phyloP scores from a whole-genome alignment of 92 coral and sea anemone species.

The Bergia sp. region DNA sequence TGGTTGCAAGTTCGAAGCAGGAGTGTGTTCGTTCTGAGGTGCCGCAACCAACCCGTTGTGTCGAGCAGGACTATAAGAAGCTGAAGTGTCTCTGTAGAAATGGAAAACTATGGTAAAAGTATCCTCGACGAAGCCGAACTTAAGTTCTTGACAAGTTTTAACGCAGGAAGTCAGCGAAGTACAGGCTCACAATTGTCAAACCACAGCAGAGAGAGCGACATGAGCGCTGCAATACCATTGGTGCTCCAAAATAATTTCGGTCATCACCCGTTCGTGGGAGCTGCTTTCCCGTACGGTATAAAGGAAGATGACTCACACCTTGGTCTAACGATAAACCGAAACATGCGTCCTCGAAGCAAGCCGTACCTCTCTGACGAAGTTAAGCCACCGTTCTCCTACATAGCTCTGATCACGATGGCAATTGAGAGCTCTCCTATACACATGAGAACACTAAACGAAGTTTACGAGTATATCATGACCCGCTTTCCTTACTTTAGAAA shows the following conservation, averaged over 20 bases:
- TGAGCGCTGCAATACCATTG: slow-evolving; percentile 5
- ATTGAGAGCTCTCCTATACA: slow-evolving; percentile 92
- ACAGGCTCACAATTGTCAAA: slow-evolving; percentile 6
- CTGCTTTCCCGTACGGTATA: slow-evolving; percentile 13
- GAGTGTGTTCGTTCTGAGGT: slow-evolving; percentile 1
- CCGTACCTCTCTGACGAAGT: slow-evolving; percentile 97
- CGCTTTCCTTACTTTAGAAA: slow-evolving; percentile 96
- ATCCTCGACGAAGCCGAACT: slow-evolving; percentile 6
- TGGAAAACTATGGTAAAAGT: slow-evolving; percentile 27
- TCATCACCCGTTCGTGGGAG: slow-evolving; percentile 6
- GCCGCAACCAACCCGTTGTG: slow-evolving; percentile 27
- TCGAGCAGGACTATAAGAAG: neutral
- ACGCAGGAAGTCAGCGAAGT: slow-evolving; percentile 41
- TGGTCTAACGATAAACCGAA: slow-evolving; percentile 37
- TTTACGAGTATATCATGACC: slow-evolving; percentile 97
- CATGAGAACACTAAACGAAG: slow-evolving; percentile 95
- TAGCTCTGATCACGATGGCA: slow-evolving; percentile 96
- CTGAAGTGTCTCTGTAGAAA: slow-evolving; percentile 5
- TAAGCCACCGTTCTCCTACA: slow-evolving; percentile 97
- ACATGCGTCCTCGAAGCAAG: slow-evolving; percentile 76
- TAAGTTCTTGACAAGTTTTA: slow-evolving; percentile 15
- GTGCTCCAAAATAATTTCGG: slow-evolving; percentile 29
- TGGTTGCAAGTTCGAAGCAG: neutral
- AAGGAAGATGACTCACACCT: slow-evolving; percentile 44
- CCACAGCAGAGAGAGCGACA: slow-evolving; percentile 44